Percentiles rank a stretch among this genome's conserved stretches.
Evolutionary conservation across 2,113 vertebrate species (phyloP).

Genomic region (Cheilinus undulatus): DNA sequence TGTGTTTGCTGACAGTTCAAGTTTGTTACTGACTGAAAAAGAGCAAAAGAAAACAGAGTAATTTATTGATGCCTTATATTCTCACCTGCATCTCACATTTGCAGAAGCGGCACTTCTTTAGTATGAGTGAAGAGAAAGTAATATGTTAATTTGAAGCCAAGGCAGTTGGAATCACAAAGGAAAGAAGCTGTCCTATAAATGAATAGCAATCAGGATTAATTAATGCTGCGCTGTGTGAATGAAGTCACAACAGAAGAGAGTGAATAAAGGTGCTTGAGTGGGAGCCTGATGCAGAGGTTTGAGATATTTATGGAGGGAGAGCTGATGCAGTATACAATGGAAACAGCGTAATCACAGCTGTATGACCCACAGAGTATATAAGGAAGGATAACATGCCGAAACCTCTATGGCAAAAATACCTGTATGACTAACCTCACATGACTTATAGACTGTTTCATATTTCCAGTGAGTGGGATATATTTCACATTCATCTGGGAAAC

Average conservation of each 20-base stretch:
- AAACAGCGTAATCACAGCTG: neutral
- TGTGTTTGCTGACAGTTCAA: too few relatives aligned
- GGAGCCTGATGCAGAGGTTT: conserved; percentile 19
- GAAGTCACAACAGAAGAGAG: conserved; percentile 56
- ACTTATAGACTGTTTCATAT: too few relatives aligned
- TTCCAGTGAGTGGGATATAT: too few relatives aligned
- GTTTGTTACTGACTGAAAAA: neutral
- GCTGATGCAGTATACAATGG: conserved; percentile 6
- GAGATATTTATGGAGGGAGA: too few relatives aligned
- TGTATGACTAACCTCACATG: too few relatives aligned
- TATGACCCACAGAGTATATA: too few relatives aligned
- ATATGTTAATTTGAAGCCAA: conserved; percentile 63
- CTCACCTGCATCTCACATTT: conserved; percentile 33
- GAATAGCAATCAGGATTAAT: conserved; percentile 77
- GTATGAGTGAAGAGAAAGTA: conserved; percentile 57
- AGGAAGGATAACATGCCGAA: too few relatives aligned
- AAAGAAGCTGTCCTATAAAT: conserved; percentile 71
- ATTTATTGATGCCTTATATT: conserved; percentile 42
- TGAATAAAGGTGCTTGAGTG: too few relatives aligned
- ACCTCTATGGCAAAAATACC: too few relatives aligned
- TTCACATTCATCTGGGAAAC: too few relatives aligned
- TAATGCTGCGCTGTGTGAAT: conserved; percentile 75
- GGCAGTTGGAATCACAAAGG: conserved; percentile 66
- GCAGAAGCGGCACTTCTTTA: conserved; percentile 33
- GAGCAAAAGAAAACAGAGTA: too few relatives aligned